These are phyloP conservation scores for Sphaerophoria taeniata DNA, from an alignment of 2,888 invertebrate genomes.

Conservation along the genomic window DNA sequence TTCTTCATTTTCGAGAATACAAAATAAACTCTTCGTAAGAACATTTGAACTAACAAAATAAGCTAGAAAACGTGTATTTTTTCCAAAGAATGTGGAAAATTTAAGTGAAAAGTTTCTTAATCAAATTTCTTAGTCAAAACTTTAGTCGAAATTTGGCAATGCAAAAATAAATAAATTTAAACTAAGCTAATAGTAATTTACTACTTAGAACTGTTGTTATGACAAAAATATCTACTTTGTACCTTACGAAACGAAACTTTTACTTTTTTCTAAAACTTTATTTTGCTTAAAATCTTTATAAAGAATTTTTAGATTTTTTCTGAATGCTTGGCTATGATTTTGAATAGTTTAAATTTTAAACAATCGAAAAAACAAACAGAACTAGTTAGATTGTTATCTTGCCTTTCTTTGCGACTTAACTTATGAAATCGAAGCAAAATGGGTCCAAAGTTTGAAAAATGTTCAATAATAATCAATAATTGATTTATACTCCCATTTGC, in stretches of 20 bases:
- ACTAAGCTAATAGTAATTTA: background rate
- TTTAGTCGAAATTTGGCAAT: constrained; percentile 1
- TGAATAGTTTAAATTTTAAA: background rate
- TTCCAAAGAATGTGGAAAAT: background rate
- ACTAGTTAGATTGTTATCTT: background rate
- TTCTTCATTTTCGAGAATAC: constrained; percentile 5
- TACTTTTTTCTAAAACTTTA: constrained; percentile 8
- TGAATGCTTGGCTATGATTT: constrained; percentile 1
- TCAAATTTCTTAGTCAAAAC: background rate
- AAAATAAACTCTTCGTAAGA: no score
- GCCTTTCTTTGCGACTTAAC: background rate
- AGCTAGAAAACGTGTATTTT: constrained; percentile 5
- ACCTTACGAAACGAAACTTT: constrained; percentile 23
- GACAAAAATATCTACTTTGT: constrained; percentile 27
- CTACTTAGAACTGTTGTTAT: constrained; percentile 3
- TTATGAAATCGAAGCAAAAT: constrained; percentile 8
- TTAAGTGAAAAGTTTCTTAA: background rate
- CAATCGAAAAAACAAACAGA: background rate
- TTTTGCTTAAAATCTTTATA: background rate
- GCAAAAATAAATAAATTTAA: background rate
- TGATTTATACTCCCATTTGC: background rate
- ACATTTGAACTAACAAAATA: no score
- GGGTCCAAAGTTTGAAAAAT: constrained; percentile 25
- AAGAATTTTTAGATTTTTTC: background rate
- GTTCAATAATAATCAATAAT: background rate